Conservation (phyloP, 2,888 invertebrate species). For the Byasa hedistus region DNA sequence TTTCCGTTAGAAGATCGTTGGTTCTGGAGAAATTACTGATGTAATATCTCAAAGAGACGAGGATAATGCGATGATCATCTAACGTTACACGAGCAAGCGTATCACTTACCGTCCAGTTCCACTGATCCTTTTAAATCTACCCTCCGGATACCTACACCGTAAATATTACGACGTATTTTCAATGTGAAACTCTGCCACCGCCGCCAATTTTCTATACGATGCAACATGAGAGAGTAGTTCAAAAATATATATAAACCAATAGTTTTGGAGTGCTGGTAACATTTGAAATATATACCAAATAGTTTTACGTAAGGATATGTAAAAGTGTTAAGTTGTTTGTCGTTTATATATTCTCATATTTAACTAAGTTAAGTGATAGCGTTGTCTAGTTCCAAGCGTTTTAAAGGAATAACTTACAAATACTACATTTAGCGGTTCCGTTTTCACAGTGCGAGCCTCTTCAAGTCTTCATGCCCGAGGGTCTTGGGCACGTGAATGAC, state of each 20-base stretch:
- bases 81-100: too few relatives aligned
- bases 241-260: neutral
- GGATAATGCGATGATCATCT: too few relatives aligned
- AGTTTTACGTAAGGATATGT: constrained; percentile 15
- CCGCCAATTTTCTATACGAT: neutral
- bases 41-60: too few relatives aligned
- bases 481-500: constrained; percentile 69
- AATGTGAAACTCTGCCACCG: neutral
- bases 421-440: neutral
- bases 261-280: neutral
- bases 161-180: too few relatives aligned
- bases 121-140: too few relatives aligned
- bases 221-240: neutral
- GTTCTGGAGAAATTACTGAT: too few relatives aligned
- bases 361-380: constrained; percentile 8
- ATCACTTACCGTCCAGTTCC: too few relatives aligned
- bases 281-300: constrained; percentile 29
- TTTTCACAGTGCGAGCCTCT: constrained; percentile 9
- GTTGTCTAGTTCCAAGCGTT: constrained; percentile 9
- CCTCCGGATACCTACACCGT: too few relatives aligned
- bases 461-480: constrained; percentile 68
- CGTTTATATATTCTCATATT: constrained; percentile 27
- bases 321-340: constrained; percentile 15
- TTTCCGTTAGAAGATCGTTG: too few relatives aligned
- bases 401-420: constrained; percentile 7